Base-by-base conservation (phyloP, 2,888 invertebrate genomes). In the Drosophila prostipennis region DNA sequence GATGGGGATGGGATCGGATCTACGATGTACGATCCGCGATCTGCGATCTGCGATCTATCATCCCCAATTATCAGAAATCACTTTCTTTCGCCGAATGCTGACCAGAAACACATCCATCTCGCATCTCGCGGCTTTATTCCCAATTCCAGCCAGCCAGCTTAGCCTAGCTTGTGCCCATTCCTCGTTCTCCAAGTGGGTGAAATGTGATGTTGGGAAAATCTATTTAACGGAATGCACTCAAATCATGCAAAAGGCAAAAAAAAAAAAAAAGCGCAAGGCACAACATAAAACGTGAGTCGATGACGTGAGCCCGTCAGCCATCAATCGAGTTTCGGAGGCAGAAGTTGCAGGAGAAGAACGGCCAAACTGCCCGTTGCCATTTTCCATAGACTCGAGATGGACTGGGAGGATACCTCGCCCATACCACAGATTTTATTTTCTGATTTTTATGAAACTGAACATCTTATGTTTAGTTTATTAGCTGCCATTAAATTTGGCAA, bases 281-380 rank as follows among this genome's bases (percentile, higher is more conserved):
- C 63, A 60, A n/a, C 23, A 16, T 16, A 61, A 86, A 72, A 69
- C 63, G 85, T 74, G 45, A 71, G 73, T 55, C 65, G 65, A 72
- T 72, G 73, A 85, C 87, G 87, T 84, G 87, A 81, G 87, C 79
- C 77, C 77, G 70, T 63, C 72, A 85, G 87, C 76, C 87, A 81
- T 85, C 79, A 87, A 79, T 80, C 78, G 87, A 72, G 56, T 61
- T 53, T 53, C 34, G 53, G 5, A 52, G 39, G 32, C 42, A 34
- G 68, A 55, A 36, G 68, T 36, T 19, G 57, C 23, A 36, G 26
- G 19, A 19, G 63, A 68, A 54, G 42, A 54, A 32, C 39, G 26
- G 14, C 4, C n/a, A 29, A 19, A 19, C 1, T 19, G 19, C 19
- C 19, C 19, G 26, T 36, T n/a, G 34, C 13, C 32, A 32, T 10